phyloP scores from a whole-genome alignment of 2,113 vertebrate species.

The Apteryx mantelli region DNA sequence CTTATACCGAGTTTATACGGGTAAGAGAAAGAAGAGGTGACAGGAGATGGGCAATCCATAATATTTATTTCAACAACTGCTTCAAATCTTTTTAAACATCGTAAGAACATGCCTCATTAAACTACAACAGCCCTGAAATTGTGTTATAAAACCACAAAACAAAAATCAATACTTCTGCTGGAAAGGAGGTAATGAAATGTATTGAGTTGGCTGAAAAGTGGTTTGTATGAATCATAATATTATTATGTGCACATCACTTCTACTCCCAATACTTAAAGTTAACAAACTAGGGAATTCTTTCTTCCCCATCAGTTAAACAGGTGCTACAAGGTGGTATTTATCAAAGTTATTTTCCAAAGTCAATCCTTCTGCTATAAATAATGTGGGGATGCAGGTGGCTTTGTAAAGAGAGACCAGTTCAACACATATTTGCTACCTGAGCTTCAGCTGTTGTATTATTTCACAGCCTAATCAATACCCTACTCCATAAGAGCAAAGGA shows the following conservation, averaged over 20 bases:
- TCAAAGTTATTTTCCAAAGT: conserved; percentile 53
- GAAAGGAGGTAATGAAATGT: conserved; percentile 79
- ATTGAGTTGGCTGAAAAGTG: conserved; percentile 73
- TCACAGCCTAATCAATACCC: conserved; percentile 86
- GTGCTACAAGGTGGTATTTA: conserved; percentile 39
- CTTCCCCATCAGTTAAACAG: conserved; percentile 72
- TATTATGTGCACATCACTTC: conserved; percentile 72
- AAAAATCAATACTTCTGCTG: conserved; percentile 84
- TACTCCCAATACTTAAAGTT: conserved; percentile 79
- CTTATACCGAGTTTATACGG: not conserved
- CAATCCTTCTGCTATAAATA: conserved; percentile 72
- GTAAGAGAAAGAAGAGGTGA: conserved; percentile 12
- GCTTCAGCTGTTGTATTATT: conserved; percentile 86
- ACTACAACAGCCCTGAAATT: conserved; percentile 84
- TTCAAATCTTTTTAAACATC: conserved; percentile 84
- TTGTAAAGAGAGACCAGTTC: conserved; percentile 83
- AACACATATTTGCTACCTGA: conserved; percentile 86
- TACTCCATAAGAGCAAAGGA: conserved; percentile 65
- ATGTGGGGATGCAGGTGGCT: conserved; percentile 67
- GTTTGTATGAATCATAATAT: conserved; percentile 81
- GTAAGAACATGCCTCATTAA: conserved; percentile 85
- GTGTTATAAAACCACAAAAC: conserved; percentile 84
- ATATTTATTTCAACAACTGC: conserved; percentile 82
- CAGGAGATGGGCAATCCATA: conserved; percentile 76
- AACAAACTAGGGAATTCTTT: conserved; percentile 74